Conservation (phyloP, 37 sponge, comb jelly and placozoan species). For the Halichondria panicea region DNA sequence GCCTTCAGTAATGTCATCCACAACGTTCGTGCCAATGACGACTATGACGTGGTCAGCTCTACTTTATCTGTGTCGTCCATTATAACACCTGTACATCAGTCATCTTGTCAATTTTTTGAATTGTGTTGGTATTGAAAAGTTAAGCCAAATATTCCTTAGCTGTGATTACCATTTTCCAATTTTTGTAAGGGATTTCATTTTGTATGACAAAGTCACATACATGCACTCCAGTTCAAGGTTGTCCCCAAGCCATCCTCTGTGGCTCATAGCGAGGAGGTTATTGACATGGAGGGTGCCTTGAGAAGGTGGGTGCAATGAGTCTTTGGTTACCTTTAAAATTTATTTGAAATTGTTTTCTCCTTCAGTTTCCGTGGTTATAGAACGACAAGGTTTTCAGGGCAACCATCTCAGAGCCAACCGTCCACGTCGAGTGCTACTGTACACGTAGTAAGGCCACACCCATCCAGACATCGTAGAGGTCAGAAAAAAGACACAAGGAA, state of each 20-base stretch:
- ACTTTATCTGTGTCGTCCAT: background rate
- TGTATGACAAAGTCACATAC: too few species aligned
- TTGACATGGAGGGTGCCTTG: too few species aligned
- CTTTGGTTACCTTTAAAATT: too few species aligned
- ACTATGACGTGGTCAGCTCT: constrained; percentile 59
- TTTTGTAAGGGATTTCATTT: too few species aligned
- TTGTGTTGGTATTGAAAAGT: background rate
- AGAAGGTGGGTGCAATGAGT: too few species aligned
- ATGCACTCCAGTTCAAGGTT: too few species aligned
- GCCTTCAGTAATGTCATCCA: constrained; percentile 67
- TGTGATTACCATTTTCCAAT: too few species aligned
- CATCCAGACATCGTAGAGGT: background rate
- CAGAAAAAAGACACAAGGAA: constrained; percentile 3
- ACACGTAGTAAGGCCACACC: background rate
- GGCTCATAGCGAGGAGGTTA: too few species aligned
- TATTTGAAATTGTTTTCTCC: too few species aligned
- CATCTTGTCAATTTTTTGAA: background rate
- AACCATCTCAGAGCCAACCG: too few species aligned
- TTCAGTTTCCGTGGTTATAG: constrained; percentile 44
- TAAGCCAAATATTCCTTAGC: too few species aligned
- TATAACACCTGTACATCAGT: background rate
- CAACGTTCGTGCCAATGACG: constrained; percentile 55
- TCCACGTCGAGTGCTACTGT: background rate
- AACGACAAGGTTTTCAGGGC: constrained; percentile 38
- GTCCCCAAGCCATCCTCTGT: too few species aligned